These are phyloP conservation scores for Anseranas semipalmata DNA, from an alignment of 2,113 vertebrate genomes.

Conservation along the genomic window DNA sequence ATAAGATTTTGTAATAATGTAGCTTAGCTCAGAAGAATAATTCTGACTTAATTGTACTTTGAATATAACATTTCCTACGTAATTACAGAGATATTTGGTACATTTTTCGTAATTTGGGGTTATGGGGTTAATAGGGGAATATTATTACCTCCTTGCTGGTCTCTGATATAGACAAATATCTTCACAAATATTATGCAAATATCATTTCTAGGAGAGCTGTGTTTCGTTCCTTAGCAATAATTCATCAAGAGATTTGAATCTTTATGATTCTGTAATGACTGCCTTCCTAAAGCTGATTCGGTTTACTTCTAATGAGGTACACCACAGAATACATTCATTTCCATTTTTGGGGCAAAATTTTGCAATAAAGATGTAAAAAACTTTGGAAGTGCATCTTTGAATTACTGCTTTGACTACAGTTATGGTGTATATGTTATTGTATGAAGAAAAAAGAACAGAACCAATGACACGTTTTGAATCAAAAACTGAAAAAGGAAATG, in stretches of 20 bases:
- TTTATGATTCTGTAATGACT: not conserved
- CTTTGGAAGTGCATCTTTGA: not conserved
- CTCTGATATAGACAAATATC: not conserved
- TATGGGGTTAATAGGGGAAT: not conserved
- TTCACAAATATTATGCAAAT: not conserved
- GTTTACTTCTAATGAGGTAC: not conserved
- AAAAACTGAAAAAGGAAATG: not conserved
- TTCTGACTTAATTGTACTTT: not conserved
- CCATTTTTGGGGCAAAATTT: not conserved
- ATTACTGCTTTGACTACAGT: not conserved
- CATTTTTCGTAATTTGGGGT: not conserved
- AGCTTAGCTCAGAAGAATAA: not conserved
- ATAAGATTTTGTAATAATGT: not conserved
- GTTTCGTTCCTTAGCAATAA: not conserved
- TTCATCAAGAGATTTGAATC: not conserved
- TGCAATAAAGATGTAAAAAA: not conserved
- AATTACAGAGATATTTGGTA: not conserved
- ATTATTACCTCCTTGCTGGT: not conserved
- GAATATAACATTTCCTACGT: not conserved
- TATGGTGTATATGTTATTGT: rapidly evolving
- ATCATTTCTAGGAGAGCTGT: not conserved
- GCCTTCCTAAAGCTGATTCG: not conserved
- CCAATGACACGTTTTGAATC: not conserved
- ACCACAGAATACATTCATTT: not conserved
- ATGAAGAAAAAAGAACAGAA: not conserved